Evolutionary conservation across 2,888 invertebrate species (phyloP).

Genomic region (Macaria liturata): DNA sequence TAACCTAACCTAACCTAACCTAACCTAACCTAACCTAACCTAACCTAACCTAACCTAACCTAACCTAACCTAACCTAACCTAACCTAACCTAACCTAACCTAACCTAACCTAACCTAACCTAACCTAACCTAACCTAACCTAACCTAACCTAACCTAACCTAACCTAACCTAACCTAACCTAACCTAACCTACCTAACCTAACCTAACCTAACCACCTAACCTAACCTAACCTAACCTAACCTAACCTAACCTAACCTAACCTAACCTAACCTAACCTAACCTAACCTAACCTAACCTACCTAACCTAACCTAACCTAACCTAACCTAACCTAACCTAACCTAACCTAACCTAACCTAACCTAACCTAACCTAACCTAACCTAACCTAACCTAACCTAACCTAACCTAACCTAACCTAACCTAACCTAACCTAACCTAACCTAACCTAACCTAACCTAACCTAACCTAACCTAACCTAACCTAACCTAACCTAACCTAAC

Average conservation of each 20-base stretch:
- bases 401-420: not conserved
- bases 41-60: slow-evolving; percentile 25
- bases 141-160: slow-evolving; percentile 10
- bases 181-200: slow-evolving; percentile 10
- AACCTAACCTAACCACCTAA: slow-evolving; percentile 10
- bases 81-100: slow-evolving; percentile 16
- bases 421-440: slow-evolving; percentile 14
- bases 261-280: slow-evolving; percentile 12
- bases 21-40: slow-evolving; percentile 23
- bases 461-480: slow-evolving; percentile 16
- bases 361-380: not conserved
- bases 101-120: slow-evolving; percentile 11
- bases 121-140: slow-evolving; percentile 9
- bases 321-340: slow-evolving; percentile 1
- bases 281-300: not conserved
- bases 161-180: slow-evolving; percentile 10
- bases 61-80: slow-evolving; percentile 23
- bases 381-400: not conserved
- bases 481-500: slow-evolving; percentile 16
- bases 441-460: slow-evolving; percentile 15
- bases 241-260: slow-evolving; percentile 10
- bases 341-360: slow-evolving; percentile 6
- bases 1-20: too few species aligned
- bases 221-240: slow-evolving; percentile 10
- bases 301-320: slow-evolving; percentile 1